Percentiles rank a stretch among this genome's conserved stretches.
Conservation (phyloP, 1,140 invertebrate species). For the Diuraphis noxia region DNA sequence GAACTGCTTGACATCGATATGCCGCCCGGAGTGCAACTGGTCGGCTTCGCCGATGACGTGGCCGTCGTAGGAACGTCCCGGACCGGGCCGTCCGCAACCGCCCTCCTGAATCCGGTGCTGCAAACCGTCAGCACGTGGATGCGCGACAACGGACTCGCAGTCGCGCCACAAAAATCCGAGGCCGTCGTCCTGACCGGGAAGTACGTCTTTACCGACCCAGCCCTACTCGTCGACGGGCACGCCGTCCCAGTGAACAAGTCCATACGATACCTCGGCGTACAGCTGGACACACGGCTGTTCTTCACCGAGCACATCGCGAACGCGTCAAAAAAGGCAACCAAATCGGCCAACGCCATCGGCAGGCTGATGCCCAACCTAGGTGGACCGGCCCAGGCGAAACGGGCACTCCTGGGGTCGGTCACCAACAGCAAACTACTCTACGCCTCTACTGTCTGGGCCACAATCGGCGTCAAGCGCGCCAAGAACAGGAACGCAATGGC, state of each 20-base stretch:
- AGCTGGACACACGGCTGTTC: not conserved
- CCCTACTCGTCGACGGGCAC: not conserved
- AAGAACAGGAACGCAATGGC: not conserved
- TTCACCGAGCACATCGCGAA: not conserved
- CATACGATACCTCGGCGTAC: not conserved
- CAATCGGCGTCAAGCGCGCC: not conserved
- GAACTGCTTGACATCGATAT: not conserved
- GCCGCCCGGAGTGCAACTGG: not conserved
- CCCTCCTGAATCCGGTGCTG: accelerated
- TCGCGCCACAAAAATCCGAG: not conserved
- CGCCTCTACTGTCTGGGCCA: not conserved
- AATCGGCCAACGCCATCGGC: not conserved
- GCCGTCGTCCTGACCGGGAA: not conserved
- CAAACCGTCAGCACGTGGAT: accelerated
- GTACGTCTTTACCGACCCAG: accelerated
- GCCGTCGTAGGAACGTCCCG: not conserved
- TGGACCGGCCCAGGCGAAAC: not conserved
- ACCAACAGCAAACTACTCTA: not conserved
- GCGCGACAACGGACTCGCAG: not conserved
- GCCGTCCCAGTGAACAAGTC: not conserved
- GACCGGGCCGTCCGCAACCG: accelerated
- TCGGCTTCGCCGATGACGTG: not conserved
- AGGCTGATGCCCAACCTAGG: not conserved
- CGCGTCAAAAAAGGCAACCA: not conserved
- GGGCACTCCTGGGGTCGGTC: not conserved